Base-by-base conservation (phyloP, 2,113 vertebrate species). In the Zapus hudsonius region DNA sequence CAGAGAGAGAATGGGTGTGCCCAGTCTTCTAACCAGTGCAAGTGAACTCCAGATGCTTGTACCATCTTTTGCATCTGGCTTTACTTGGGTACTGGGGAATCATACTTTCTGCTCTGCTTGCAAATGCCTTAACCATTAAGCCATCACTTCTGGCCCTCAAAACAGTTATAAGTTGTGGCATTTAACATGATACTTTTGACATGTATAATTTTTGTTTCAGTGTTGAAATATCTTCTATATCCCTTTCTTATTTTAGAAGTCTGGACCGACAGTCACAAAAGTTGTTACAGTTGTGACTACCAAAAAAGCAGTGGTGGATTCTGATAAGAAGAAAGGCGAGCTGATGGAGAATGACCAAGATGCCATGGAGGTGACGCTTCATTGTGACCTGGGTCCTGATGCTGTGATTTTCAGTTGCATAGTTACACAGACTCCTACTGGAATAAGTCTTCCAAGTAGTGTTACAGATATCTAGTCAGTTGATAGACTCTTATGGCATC, bases 281-380 rank as follows among this genome's bases (percentile, higher is more conserved):
- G 99, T 99, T 73, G 98, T 99, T 89, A 99, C 99, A 0, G 99
- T 99, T 0, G 98, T 99, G 61, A 99, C 99, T 95, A 99, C 99
- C 25, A 99, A 99, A 97, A 99, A 99, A 91, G 99, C 98, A 47
- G 92, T 98, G 33, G 95, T 40, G 2, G 98, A 99, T 86, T 98
- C 98, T 57, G 99, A 99, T 95, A 99, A 99, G 98, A 99, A 99
- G 98, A 99, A 99, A 97, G 99, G 99, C 16, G 99, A 99, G 70
- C 98, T 99, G 78, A 99, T 99, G 99, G 99, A 99, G 94, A 99
- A 99, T 69, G 99, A 99, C 97, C 99, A 99, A 97, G 99, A 99
- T 96, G 99, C 99, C 42, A 99, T 99, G 99, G 99, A 99, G 99
- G 99, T 99, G 95, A 98, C 40, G 93, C 17, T 87, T 44, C 47